Conservation (phyloP, 2,888 invertebrate species). For the Metellina segmentata region DNA sequence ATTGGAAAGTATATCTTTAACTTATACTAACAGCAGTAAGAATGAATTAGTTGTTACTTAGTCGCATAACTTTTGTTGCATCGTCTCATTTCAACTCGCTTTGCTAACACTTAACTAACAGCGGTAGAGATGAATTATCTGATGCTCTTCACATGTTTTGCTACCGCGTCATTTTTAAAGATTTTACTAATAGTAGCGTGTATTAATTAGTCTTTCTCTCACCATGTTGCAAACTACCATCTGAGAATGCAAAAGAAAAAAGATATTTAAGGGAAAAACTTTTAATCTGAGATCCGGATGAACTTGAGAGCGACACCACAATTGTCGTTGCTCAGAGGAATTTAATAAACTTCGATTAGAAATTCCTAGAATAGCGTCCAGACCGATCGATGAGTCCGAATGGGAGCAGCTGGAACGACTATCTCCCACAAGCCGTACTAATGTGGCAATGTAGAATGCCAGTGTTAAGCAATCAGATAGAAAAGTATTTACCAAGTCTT, state of each 20-base stretch:
- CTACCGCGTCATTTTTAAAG: too few species aligned
- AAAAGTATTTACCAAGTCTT: conserved; percentile 24
- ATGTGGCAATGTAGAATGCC: conserved; percentile 30
- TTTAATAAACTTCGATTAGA: conserved; percentile 75
- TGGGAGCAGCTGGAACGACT: conserved; percentile 14
- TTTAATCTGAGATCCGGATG: neutral
- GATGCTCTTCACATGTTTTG: too few species aligned
- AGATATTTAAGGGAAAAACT: neutral
- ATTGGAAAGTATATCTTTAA: too few species aligned
- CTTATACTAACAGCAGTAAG: too few species aligned
- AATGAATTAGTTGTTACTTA: too few species aligned
- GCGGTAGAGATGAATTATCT: too few species aligned
- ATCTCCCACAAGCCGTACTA: conserved; percentile 42
- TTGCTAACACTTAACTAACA: too few species aligned
- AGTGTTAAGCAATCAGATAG: conserved; percentile 21
- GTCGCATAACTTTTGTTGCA: too few species aligned
- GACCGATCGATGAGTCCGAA: conserved; percentile 30
- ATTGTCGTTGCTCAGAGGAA: conserved; percentile 64
- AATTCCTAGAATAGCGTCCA: conserved; percentile 69
- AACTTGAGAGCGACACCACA: conserved; percentile 37
- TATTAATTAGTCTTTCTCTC: neutral
- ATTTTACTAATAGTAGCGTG: too few species aligned
- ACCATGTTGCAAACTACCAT: conserved; percentile 4
- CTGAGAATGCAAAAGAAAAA: neutral
- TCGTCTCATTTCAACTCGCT: too few species aligned